Conservation (phyloP, 2,888 invertebrate genomes). For the Eutolmus rufibarbis region DNA sequence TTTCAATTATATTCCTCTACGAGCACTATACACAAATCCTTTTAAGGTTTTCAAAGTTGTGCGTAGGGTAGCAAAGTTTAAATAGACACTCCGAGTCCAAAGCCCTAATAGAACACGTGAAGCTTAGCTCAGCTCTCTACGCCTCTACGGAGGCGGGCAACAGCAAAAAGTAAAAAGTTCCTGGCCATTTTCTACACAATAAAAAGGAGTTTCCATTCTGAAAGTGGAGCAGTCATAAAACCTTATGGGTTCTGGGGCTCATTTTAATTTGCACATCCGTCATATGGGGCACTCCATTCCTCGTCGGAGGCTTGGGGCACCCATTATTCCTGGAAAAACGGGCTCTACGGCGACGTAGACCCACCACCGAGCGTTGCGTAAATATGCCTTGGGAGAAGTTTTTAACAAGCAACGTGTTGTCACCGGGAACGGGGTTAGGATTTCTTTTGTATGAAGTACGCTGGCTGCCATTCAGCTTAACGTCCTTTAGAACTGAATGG, state of each 20-base stretch:
- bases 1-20: not conserved
- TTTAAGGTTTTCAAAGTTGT: not conserved
- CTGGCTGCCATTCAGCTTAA: not conserved
- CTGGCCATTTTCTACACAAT: not conserved
- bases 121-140: not conserved
- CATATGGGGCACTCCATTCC: not conserved
- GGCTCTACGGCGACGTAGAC: not conserved
- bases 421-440: not conserved
- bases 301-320: not conserved
- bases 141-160: not conserved
- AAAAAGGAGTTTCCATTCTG: not conserved
- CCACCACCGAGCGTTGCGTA: not conserved
- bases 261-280: not conserved
- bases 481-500: not conserved
- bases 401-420: not conserved
- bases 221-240: not conserved
- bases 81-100: not conserved
- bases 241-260: not conserved
- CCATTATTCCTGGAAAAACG: not conserved
- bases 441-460: not conserved
- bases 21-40: not conserved
- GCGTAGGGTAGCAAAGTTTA: not conserved
- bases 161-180: not conserved
- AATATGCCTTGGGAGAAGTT: not conserved
- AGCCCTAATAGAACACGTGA: not conserved